Evolutionary conservation across 2,888 invertebrate genomes (phyloP).

Genomic region (Flabesymbios commensalis): DNA sequence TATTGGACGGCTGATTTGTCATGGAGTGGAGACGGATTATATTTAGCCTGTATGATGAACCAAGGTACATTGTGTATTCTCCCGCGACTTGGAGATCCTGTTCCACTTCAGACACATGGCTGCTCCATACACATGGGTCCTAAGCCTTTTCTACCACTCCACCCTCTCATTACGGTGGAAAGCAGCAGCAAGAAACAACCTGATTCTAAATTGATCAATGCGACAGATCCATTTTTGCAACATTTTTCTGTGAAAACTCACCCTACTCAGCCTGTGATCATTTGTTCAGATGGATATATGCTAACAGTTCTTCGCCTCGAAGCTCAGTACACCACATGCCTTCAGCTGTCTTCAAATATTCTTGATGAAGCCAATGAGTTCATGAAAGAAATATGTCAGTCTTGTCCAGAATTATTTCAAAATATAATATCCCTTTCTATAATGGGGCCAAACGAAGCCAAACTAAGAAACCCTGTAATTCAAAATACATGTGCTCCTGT

Average conservation of each 20-base stretch:
- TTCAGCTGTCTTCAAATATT: too few species aligned
- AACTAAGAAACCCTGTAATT: too few species aligned
- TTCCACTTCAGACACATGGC: constrained; percentile 47
- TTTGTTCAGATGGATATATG: constrained; percentile 58
- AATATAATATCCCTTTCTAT: too few species aligned
- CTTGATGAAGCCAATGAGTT: too few species aligned
- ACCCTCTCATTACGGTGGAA: constrained; percentile 50
- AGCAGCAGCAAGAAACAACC: too few species aligned
- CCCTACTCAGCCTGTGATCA: constrained; percentile 52
- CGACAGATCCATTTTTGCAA: constrained; percentile 40
- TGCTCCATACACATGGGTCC: constrained; percentile 54
- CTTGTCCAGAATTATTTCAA: too few species aligned
- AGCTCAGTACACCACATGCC: constrained; percentile 44
- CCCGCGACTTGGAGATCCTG: constrained; percentile 55
- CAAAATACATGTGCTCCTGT: too few species aligned
- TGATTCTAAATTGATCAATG: too few species aligned
- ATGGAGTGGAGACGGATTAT: constrained; percentile 56
- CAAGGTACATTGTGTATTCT: constrained; percentile 53
- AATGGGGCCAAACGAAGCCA: too few species aligned
- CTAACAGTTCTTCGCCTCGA: constrained; percentile 53
- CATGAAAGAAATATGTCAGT: too few species aligned
- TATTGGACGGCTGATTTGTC: constrained; percentile 53
- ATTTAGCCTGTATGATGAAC: constrained; percentile 48
- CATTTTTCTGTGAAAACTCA: constrained; percentile 54
- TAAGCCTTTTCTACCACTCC: constrained; percentile 52